phyloP scores from a whole-genome alignment of 2,113 vertebrate genomes.

The Melierax canorus region DNA sequence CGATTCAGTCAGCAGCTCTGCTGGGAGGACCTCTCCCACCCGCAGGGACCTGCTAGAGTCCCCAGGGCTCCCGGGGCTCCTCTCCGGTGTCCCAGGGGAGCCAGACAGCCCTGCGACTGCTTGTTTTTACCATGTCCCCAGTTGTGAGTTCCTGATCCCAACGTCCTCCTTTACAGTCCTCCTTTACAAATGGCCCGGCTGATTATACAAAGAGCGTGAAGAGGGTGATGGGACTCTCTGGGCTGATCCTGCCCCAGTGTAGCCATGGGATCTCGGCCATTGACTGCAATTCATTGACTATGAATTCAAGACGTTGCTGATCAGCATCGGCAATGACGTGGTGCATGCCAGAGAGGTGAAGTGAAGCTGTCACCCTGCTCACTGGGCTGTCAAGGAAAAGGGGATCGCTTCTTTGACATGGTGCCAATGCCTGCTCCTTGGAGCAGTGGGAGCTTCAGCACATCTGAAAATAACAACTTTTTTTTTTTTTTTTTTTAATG shows the following conservation, averaged over 20 bases:
- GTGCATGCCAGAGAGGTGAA: not conserved
- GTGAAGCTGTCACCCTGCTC: not conserved
- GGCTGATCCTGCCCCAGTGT: not conserved
- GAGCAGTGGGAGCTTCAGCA: not conserved
- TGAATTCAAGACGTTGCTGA: not conserved
- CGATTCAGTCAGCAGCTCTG: not conserved
- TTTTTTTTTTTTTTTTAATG: not conserved
- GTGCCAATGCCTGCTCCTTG: not conserved
- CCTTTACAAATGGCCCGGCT: not conserved
- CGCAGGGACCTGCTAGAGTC: not conserved
- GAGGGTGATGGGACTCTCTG: not conserved
- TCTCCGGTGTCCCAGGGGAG: not conserved
- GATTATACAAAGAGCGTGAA: not conserved
- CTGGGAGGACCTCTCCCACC: not conserved
- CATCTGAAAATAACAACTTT: not conserved
- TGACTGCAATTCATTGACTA: not conserved
- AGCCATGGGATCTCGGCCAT: not conserved
- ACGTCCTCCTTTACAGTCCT: rapidly evolving
- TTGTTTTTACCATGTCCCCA: rapidly evolving
- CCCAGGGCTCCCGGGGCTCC: not conserved
- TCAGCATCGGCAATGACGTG: not conserved
- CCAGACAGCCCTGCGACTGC: not conserved
- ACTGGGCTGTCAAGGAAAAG: not conserved
- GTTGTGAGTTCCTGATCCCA: not conserved
- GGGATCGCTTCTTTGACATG: rapidly evolving